Evolutionary conservation across 2,888 invertebrate species (phyloP).

Genomic region (Nymphalis c-album): DNA sequence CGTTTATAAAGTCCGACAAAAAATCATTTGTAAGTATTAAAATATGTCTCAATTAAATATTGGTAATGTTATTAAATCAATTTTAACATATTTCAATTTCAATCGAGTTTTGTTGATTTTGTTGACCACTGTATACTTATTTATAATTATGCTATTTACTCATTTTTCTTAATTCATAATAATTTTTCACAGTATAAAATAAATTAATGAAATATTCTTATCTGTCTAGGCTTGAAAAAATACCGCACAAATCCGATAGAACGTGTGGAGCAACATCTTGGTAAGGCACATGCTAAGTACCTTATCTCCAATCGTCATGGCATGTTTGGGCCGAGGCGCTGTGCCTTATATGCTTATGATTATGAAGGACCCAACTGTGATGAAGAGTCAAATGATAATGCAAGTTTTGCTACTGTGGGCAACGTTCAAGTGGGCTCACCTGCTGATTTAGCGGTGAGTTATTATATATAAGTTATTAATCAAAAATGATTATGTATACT

Average conservation of each 20-base stretch:
- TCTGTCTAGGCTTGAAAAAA: conserved; percentile 87
- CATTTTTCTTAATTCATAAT: no score
- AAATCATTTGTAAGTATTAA: conserved; percentile 89
- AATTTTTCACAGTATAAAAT: no score
- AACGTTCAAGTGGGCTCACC: conserved; percentile 89
- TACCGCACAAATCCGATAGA: conserved; percentile 92
- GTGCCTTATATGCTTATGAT: conserved; percentile 3
- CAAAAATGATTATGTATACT: no score
- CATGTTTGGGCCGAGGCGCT: background rate
- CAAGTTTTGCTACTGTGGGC: conserved; percentile 85
- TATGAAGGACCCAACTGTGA: background rate
- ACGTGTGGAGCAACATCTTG: conserved; percentile 89
- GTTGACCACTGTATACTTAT: no score
- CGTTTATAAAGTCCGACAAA: conserved; percentile 93
- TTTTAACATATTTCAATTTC: no score
- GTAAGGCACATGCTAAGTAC: conserved; percentile 81
- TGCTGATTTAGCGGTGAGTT: conserved; percentile 87
- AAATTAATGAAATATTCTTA: background rate
- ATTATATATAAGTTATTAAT: background rate
- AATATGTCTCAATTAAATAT: conserved; percentile 29
- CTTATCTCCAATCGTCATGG: conserved; percentile 24
- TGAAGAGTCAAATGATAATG: conserved; percentile 29
- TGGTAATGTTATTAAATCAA: no score
- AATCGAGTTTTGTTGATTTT: no score
- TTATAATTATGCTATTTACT: no score